A percentile compares a stretch with the other conserved stretches of the same genome.
phyloP scores from a whole-genome alignment of 2,113 vertebrate species.

The Nesogale talazaci region DNA sequence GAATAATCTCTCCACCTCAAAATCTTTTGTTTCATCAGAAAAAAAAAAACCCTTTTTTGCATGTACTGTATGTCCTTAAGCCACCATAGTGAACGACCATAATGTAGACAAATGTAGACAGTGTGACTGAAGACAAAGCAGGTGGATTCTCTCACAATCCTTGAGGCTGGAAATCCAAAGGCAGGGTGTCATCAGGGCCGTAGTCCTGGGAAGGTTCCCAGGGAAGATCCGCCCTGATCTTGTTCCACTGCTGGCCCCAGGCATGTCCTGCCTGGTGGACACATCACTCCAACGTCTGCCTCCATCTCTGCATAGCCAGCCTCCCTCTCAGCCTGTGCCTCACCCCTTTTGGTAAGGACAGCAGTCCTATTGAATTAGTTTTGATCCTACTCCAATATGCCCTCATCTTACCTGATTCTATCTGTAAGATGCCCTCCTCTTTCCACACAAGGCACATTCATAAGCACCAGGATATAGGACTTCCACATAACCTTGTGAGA shows the following conservation, averaged over 20 bases:
- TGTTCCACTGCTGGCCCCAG: background rate
- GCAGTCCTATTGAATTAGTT: background rate
- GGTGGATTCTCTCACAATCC: background rate
- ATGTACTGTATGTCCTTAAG: background rate
- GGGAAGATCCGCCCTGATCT: background rate
- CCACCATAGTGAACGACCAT: background rate
- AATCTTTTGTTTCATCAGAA: background rate
- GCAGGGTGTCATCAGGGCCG: background rate
- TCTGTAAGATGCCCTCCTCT: background rate
- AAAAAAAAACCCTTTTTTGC: background rate
- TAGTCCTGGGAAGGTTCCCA: background rate
- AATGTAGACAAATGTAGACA: no score
- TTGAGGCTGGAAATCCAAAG: background rate
- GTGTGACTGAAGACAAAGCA: background rate
- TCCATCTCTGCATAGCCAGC: background rate
- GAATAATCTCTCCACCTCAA: background rate
- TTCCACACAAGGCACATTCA: background rate
- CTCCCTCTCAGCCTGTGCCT: background rate
- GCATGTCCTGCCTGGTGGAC: background rate
- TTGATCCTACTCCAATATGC: background rate
- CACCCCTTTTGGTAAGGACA: background rate
- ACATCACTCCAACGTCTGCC: background rate
- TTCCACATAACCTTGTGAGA: background rate
- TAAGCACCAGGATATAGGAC: background rate
- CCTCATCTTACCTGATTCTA: background rate